phyloP scores from a whole-genome alignment of 2,888 invertebrate species.

The Stegophylla sp. region DNA sequence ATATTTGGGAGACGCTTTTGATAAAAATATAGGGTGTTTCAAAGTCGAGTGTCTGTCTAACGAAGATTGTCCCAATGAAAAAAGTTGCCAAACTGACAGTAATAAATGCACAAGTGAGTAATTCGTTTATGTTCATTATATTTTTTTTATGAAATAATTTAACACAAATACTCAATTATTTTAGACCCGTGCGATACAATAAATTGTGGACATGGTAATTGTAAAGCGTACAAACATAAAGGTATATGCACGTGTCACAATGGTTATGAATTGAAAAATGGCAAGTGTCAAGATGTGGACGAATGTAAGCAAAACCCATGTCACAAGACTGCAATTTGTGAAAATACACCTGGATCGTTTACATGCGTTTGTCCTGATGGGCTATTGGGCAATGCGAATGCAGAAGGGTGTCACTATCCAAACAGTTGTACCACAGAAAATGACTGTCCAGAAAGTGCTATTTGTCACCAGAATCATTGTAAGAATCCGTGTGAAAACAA shows the following conservation, averaged over 20 bases:
- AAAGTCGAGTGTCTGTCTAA: conserved; percentile 82
- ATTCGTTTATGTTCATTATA: conserved; percentile 36
- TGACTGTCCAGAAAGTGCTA: conserved; percentile 80
- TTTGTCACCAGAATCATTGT: conserved; percentile 78
- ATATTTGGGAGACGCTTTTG: conserved; percentile 82
- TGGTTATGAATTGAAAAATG: conserved; percentile 83
- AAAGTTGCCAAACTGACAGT: conserved; percentile 76
- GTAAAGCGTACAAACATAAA: conserved; percentile 83
- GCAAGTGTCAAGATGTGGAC: conserved; percentile 79
- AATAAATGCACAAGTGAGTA: conserved; percentile 80
- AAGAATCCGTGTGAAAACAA: conserved; percentile 77
- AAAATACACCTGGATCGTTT: conserved; percentile 80
- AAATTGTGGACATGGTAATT: conserved; percentile 81
- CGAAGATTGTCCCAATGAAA: conserved; percentile 77
- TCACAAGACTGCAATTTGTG: conserved; percentile 77
- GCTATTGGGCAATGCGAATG: conserved; percentile 78
- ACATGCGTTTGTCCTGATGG: conserved; percentile 80
- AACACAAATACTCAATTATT: too few relatives aligned
- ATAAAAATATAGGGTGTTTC: conserved; percentile 80
- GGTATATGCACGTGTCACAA: conserved; percentile 88
- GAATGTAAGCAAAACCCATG: conserved; percentile 83
- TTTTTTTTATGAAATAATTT: conserved; percentile 15
- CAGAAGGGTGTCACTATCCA: conserved; percentile 79
- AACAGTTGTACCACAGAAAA: conserved; percentile 81
- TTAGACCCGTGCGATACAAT: conserved; percentile 80